Evolutionary conservation across 2,888 invertebrate genomes (phyloP).

Genomic region (Camptogramma bilineatum): DNA sequence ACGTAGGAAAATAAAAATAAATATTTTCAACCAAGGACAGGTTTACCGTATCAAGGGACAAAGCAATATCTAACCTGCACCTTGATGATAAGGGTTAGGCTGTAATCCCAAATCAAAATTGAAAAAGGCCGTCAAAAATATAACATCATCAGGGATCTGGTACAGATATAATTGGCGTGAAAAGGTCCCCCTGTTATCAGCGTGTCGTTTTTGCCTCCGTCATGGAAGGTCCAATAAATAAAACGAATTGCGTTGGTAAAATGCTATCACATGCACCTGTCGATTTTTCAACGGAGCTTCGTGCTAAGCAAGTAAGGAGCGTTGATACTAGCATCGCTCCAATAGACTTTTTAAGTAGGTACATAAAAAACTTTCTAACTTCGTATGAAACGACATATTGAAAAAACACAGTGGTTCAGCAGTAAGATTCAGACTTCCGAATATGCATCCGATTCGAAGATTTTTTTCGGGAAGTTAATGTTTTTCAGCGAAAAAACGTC

Average conservation of each 20-base stretch:
- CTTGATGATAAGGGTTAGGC: neutral
- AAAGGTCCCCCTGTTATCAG: constrained; percentile 56
- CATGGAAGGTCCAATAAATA: constrained; percentile 71
- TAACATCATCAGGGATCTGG: constrained; percentile 8
- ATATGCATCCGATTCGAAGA: no score
- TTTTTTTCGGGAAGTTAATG: no score
- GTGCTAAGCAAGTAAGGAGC: constrained; percentile 49
- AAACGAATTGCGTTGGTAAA: constrained; percentile 65
- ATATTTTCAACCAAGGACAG: no score
- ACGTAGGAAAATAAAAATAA: no score
- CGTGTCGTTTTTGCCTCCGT: constrained; percentile 60
- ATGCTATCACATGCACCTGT: constrained; percentile 78
- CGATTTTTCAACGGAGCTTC: constrained; percentile 65
- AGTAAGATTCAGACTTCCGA: no score
- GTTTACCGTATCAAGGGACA: no score
- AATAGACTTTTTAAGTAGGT: no score
- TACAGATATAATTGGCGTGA: constrained; percentile 56
- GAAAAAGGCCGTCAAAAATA: constrained; percentile 8
- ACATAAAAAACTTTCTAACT: no score
- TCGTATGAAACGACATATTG: no score
- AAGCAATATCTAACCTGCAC: neutral
- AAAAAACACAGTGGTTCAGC: no score
- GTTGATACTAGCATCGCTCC: no score
- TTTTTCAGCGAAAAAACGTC: no score
- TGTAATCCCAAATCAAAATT: constrained; percentile 9